Conservation (phyloP, 2,888 invertebrate genomes). For the Ischnus inquisitorius region DNA sequence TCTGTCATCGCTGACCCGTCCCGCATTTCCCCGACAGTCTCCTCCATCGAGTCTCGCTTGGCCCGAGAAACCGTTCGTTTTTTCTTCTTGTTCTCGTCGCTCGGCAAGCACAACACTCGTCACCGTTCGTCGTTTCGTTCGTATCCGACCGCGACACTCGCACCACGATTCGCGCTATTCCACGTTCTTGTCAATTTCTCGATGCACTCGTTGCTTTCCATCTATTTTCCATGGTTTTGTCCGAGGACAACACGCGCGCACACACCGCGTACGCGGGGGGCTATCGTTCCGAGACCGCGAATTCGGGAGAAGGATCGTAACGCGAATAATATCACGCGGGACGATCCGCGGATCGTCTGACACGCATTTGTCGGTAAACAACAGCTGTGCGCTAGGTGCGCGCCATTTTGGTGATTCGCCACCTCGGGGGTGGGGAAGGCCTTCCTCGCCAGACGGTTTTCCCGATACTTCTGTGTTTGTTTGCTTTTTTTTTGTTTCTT, state of each 20-base stretch:
- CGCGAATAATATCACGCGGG: constrained; percentile 40
- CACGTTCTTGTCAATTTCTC: constrained; percentile 38
- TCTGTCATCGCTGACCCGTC: constrained; percentile 68
- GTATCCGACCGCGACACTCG: neutral
- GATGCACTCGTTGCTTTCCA: constrained; percentile 24
- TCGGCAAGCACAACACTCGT: constrained; percentile 45
- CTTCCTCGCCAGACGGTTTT: constrained; percentile 18
- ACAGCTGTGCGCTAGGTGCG: constrained; percentile 80
- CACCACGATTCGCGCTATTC: neutral
- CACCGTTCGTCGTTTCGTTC: constrained; percentile 32
- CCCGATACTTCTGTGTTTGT: constrained; percentile 15
- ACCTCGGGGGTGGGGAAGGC: no score
- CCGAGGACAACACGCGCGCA: neutral
- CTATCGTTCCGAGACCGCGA: constrained; percentile 9
- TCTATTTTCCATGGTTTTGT: constrained; percentile 8
- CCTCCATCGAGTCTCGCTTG: constrained; percentile 66
- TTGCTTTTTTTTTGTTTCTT: constrained; percentile 31
- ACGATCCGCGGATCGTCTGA: constrained; percentile 68
- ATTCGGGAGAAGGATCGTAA: constrained; percentile 36
- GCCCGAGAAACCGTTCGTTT: constrained; percentile 52
- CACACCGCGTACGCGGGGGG: neutral
- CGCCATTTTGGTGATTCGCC: constrained; percentile 77
- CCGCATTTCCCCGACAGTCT: constrained; percentile 63
- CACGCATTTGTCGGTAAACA: constrained; percentile 83
- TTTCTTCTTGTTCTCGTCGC: constrained; percentile 46